Conservation (phyloP, 2,113 vertebrate species). For the Cephalopterus ornatus region DNA sequence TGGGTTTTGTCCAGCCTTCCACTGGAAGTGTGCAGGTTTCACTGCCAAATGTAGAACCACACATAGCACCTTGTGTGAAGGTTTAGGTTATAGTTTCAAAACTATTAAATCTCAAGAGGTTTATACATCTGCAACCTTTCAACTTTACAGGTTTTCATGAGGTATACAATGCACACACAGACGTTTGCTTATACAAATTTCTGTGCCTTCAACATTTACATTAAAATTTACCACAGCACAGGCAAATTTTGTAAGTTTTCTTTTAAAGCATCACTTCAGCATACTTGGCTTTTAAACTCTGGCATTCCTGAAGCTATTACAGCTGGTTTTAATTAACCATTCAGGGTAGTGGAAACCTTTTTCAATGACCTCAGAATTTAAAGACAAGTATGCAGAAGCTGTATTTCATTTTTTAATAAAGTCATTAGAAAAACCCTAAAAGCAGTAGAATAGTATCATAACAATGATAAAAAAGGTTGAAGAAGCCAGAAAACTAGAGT, state of each 20-base stretch:
- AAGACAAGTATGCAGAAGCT: neutral
- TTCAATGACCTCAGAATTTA: neutral
- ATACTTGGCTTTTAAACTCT: neutral
- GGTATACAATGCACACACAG: neutral
- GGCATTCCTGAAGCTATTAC: neutral
- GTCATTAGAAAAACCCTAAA: neutral
- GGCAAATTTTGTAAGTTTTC: neutral
- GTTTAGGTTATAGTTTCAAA: neutral
- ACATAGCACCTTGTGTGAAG: rapidly evolving
- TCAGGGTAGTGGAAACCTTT: neutral
- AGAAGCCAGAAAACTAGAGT: neutral
- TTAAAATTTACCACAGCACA: neutral
- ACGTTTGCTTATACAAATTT: neutral
- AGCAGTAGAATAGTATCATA: neutral
- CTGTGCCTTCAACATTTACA: neutral
- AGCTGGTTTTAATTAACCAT: neutral
- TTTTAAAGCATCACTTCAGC: neutral
- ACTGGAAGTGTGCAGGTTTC: rapidly evolving
- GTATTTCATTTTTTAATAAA: neutral
- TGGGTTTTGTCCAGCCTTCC: neutral
- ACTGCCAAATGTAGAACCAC: neutral
- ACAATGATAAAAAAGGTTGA: neutral
- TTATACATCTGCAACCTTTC: neutral
- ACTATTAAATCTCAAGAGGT: neutral
- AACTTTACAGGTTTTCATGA: neutral